Evolutionary conservation across 2,797 vertebrate species (phyloP).

Genomic region (Pangasius larnaudii): DNA sequence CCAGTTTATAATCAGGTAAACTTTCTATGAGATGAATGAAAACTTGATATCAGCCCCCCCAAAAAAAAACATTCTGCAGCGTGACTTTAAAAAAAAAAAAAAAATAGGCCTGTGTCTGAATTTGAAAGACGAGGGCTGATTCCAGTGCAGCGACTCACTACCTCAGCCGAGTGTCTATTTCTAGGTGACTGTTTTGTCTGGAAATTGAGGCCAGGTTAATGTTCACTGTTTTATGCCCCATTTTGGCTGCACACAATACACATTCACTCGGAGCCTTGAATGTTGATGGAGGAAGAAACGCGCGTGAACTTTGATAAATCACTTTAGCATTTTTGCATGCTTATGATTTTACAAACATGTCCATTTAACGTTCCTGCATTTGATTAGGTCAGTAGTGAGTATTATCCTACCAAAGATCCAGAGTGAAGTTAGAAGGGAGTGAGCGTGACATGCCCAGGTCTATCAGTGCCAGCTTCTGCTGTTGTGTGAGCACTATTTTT

Average conservation of each 20-base stretch:
- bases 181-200: slow-evolving; percentile 12
- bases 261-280: not conserved
- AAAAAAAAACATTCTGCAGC: not conserved
- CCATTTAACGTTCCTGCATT: not conserved
- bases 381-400: not conserved
- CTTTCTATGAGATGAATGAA: not conserved
- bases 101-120: not conserved
- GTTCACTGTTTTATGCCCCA: not conserved
- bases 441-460: slow-evolving; percentile 24
- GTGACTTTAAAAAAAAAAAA: no score
- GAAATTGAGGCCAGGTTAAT: slow-evolving; percentile 26
- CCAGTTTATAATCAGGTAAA: not conserved
- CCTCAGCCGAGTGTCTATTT: slow-evolving; percentile 2
- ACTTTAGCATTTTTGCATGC: not conserved
- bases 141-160: not conserved
- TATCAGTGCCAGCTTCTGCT: slow-evolving; percentile 44
- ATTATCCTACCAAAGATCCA: not conserved
- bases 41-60: not conserved
- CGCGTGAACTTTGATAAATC: not conserved
- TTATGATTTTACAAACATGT: not conserved
- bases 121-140: not conserved
- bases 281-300: not conserved
- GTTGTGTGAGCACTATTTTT: slow-evolving; percentile 56
- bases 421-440: slow-evolving; percentile 8
- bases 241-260: slow-evolving; percentile 4